phyloP scores from a whole-genome alignment of 2,113 vertebrate genomes.

The Labeo catla region DNA sequence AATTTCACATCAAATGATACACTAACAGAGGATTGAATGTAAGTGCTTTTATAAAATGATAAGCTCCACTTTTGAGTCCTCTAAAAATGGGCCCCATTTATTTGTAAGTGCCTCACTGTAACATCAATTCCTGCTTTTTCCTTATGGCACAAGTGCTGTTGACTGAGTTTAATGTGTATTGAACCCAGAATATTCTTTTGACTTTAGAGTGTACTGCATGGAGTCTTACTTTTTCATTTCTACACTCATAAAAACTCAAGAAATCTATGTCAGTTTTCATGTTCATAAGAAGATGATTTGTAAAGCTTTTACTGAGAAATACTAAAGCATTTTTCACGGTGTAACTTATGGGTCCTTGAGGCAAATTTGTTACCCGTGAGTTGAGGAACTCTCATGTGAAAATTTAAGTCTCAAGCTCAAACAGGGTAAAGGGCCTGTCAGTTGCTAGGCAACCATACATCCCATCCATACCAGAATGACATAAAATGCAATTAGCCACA shows the following conservation, averaged over 20 bases:
- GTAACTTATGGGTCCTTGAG: constrained; percentile 5
- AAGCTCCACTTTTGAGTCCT: neutral
- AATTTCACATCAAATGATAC: neutral
- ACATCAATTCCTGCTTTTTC: neutral
- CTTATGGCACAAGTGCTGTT: neutral
- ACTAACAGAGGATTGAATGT: neutral
- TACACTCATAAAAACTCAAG: neutral
- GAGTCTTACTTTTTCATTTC: neutral
- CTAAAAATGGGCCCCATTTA: neutral
- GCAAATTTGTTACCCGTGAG: constrained; percentile 21
- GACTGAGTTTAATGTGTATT: neutral
- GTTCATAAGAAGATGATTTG: neutral
- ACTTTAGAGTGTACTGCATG: neutral
- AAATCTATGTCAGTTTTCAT: neutral
- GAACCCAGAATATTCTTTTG: neutral
- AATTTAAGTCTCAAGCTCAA: constrained; percentile 20
- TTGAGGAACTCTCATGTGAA: neutral
- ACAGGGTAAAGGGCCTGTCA: neutral
- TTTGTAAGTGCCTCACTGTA: neutral
- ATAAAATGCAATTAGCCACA: constrained; percentile 34
- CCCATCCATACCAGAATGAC: constrained; percentile 26
- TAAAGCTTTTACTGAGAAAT: neutral
- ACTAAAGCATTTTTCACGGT: neutral
- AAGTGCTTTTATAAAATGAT: neutral
- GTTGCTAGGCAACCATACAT: constrained; percentile 43